These are phyloP conservation scores for Meganola albula DNA, from an alignment of 2,888 invertebrate genomes.

Conservation along the genomic window DNA sequence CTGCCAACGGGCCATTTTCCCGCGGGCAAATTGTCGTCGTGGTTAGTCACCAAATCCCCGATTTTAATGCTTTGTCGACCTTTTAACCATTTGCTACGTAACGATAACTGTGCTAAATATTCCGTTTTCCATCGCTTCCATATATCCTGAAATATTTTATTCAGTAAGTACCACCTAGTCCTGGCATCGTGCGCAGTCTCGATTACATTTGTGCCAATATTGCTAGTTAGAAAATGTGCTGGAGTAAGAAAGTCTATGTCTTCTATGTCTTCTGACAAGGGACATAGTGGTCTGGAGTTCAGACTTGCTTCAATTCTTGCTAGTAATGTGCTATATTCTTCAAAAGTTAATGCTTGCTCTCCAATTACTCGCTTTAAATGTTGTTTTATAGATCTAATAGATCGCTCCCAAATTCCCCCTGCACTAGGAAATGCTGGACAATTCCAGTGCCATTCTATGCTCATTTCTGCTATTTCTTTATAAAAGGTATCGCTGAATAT, in stretches of 20 bases:
- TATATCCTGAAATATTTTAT: constrained; percentile 3
- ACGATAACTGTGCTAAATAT: neutral
- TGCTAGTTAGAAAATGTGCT: neutral
- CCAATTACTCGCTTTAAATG: too few species aligned
- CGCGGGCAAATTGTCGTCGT: neutral
- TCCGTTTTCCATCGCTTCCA: constrained; percentile 1
- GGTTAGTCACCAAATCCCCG: neutral
- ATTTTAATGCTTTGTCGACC: neutral
- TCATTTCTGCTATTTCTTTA: too few species aligned
- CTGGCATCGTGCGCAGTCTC: constrained; percentile 6
- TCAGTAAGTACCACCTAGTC: constrained; percentile 4
- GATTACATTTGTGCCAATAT: constrained; percentile 1
- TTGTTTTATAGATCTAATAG: too few species aligned
- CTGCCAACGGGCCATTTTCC: constrained; percentile 1
- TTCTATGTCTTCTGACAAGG: constrained; percentile 2
- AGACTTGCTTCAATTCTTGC: too few species aligned
- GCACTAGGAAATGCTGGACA: too few species aligned
- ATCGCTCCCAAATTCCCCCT: neutral
- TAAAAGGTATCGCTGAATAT: too few species aligned
- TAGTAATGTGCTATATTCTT: neutral
- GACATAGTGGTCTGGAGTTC: neutral
- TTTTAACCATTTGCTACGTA: neutral
- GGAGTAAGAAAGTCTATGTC: constrained; percentile 1
- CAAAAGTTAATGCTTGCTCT: too few species aligned
- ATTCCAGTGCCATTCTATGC: too few species aligned